These are phyloP conservation scores for Actias luna DNA, from an alignment of 2,888 invertebrate species.

Conservation along the genomic window DNA sequence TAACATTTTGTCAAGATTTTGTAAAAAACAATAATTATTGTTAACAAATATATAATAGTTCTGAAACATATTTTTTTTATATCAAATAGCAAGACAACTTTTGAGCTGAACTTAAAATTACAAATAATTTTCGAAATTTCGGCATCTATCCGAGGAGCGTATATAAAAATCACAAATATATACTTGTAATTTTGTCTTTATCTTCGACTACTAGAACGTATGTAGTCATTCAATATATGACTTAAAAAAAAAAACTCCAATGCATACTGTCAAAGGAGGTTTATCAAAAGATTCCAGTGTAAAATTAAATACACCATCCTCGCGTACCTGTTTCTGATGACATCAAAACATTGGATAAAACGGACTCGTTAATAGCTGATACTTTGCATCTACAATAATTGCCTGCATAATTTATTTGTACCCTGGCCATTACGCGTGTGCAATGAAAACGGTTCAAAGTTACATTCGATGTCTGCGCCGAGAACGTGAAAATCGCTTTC, in stretches of 20 bases:
- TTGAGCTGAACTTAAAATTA: too few relatives aligned
- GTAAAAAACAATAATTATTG: too few relatives aligned
- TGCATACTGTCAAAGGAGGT: not conserved
- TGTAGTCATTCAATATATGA: not conserved
- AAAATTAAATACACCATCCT: constrained; percentile 7
- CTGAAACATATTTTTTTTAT: too few relatives aligned
- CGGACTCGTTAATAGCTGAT: not conserved
- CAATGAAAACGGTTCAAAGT: constrained; percentile 22
- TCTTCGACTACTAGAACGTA: not conserved
- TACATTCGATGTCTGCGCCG: constrained; percentile 25
- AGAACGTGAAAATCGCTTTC: constrained; percentile 38
- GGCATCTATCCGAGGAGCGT: too few relatives aligned
- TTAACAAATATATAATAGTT: too few relatives aligned
- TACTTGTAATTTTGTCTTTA: not conserved
- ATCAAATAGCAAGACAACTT: too few relatives aligned
- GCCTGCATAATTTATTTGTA: constrained; percentile 17
- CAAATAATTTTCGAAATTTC: too few relatives aligned
- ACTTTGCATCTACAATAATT: constrained; percentile 13
- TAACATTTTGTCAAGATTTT: too few relatives aligned
- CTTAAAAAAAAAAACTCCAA: not conserved
- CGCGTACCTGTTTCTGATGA: not conserved
- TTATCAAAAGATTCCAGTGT: constrained; percentile 1
- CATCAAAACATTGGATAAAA: not conserved
- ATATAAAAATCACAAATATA: too few relatives aligned
- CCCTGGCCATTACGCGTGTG: constrained; percentile 17